Conservation (phyloP, 2,113 vertebrate species). For the Platanista minor region DNA sequence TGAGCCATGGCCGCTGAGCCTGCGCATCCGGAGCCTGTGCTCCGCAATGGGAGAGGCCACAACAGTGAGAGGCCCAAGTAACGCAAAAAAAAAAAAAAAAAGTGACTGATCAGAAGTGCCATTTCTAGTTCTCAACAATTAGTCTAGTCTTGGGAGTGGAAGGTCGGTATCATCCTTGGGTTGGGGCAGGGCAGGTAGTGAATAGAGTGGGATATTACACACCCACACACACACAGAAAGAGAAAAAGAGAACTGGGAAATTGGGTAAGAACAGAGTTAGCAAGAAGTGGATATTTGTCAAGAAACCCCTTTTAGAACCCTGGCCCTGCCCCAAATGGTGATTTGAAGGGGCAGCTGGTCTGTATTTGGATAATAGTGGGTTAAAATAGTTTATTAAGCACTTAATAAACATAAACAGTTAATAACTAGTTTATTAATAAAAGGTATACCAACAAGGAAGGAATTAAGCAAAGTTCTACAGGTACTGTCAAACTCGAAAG, state of each 20-base stretch:
- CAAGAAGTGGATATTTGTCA: neutral
- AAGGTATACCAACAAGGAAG: neutral
- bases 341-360: neutral
- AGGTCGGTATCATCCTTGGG: neutral
- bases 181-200: neutral
- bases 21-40: too few species aligned
- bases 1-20: too few species aligned
- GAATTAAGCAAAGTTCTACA: constrained; percentile 16
- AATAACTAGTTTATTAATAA: constrained; percentile 35
- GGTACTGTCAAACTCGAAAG: constrained; percentile 27
- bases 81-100: too few species aligned
- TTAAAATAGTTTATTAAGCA: constrained; percentile 21
- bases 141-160: neutral
- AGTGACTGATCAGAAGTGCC: neutral
- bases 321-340: neutral
- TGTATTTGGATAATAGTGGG: neutral
- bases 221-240: neutral
- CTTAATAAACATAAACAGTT: neutral
- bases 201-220: neutral
- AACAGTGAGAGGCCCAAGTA: too few species aligned
- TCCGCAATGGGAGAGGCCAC: too few species aligned
- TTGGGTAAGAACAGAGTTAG: neutral
- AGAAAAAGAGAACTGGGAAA: neutral
- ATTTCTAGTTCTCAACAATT: constrained; percentile 7
- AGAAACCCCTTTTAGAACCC: neutral